phyloP scores from a whole-genome alignment of 92 coral and sea anemone species.

The Palythoa heliodiscus region DNA sequence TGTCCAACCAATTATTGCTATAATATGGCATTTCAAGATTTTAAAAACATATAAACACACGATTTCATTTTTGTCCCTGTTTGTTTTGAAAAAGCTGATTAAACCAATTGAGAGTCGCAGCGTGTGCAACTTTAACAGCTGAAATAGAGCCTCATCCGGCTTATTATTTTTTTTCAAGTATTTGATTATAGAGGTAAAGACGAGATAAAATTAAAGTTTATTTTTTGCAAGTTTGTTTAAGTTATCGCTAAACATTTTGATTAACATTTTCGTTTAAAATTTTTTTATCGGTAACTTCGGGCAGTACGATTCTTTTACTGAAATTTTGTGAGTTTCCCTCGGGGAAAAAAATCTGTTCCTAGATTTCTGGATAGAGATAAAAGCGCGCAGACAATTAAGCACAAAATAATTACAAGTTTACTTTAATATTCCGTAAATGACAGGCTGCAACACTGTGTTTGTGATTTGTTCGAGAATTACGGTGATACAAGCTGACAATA shows the following conservation, averaged over 20 bases:
- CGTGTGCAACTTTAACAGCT: background rate
- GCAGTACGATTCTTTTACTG: background rate
- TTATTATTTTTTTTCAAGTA: background rate
- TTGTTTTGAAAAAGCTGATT: constrained; percentile 21
- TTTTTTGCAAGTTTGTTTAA: background rate
- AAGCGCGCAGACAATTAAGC: background rate
- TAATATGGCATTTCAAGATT: background rate
- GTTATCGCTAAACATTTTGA: too few relatives aligned
- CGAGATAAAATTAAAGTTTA: constrained; percentile 16
- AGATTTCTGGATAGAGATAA: background rate
- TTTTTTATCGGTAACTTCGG: too few relatives aligned
- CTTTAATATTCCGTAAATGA: constrained; percentile 6
- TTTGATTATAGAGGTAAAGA: constrained; percentile 8
- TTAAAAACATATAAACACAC: constrained; percentile 6
- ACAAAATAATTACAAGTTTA: constrained; percentile 1
- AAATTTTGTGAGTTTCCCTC: background rate
- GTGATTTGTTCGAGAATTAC: constrained; percentile 21
- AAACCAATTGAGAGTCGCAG: constrained; percentile 7
- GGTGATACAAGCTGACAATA: constrained; percentile 32
- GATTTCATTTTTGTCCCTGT: background rate
- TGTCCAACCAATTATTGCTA: constrained; percentile 22
- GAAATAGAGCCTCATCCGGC: background rate
- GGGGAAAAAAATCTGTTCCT: background rate
- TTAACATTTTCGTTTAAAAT: too few relatives aligned
- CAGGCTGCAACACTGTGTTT: constrained; percentile 2